Evolutionary conservation across 1,140 invertebrate genomes (phyloP).

Genomic region (Drosophila busckii): DNA sequence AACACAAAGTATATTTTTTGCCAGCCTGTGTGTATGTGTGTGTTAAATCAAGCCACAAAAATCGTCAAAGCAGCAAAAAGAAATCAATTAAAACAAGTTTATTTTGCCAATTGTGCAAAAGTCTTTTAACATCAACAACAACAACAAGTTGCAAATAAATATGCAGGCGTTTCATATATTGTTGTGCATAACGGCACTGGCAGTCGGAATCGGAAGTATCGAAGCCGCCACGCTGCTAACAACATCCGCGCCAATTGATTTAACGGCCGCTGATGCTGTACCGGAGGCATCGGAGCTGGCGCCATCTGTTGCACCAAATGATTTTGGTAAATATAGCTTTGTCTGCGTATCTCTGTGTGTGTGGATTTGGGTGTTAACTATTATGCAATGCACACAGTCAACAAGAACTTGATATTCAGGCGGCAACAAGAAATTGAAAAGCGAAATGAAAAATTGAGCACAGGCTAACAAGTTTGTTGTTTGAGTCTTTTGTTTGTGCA

Average conservation of each 20-base stretch:
- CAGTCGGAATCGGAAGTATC: slow-evolving; percentile 64
- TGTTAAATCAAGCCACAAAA: slow-evolving; percentile 46
- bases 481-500: slow-evolving; percentile 54
- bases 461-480: slow-evolving; percentile 49
- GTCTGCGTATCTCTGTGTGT: not conserved
- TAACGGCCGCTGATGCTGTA: slow-evolving; percentile 19
- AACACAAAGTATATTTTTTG: slow-evolving; percentile 41
- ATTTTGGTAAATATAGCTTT: slow-evolving; percentile 51
- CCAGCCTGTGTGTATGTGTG: slow-evolving; percentile 26
- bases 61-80: slow-evolving; percentile 31
- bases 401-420: slow-evolving; percentile 68
- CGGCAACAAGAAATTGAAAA: slow-evolving; percentile 16
- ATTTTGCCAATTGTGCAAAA: slow-evolving; percentile 54
- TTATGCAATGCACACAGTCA: slow-evolving; percentile 41
- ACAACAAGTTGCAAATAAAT: slow-evolving; percentile 12
- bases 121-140: slow-evolving; percentile 3
- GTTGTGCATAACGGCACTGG: slow-evolving; percentile 34
- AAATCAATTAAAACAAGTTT: slow-evolving; percentile 70
- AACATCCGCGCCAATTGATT: slow-evolving; percentile 43
- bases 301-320: slow-evolving; percentile 18
- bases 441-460: slow-evolving; percentile 15
- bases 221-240: slow-evolving; percentile 43
- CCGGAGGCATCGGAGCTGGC: slow-evolving; percentile 6
- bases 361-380: not conserved
- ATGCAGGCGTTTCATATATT: slow-evolving; percentile 54